Evolutionary conservation across 35 echinoderm and acorn worm species (phyloP), one percentile per base, ranked within the genome.

Genomic region (Diadema setosum): DNA sequence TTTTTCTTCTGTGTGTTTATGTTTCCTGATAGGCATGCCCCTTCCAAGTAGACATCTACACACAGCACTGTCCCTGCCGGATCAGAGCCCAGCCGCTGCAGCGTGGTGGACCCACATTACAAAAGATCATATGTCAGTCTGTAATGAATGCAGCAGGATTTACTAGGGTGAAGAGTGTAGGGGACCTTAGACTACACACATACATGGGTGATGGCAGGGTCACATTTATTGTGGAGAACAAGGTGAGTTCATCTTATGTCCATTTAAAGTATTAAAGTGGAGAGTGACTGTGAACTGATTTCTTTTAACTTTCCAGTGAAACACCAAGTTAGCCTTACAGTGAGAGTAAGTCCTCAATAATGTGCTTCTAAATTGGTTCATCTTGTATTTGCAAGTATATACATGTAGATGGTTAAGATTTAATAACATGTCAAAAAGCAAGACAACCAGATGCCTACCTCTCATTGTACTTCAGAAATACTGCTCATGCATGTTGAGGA

Each of bases 41-140:
- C 0, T 97, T 91, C 41, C 61, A 81, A 43, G 48, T 94, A 0
- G 89, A 98, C 55, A 84, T 87, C 24, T 94, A 85, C 83, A 90
- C 96, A 33, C 92, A 98, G 46, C 91, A 91, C 24, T 91, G 88
- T 45, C 81, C 87, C 15, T 85, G 65, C 12, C 78, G 83, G 35
- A 42, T 99, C 81, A 91, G 86, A 65, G 82, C 90, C 2, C 82
- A 91, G 17, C 92, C 93, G 45, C 86, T 92, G 4, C 96, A 99
- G 87, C 65, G 48, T 7, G 92, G 93, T 30, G 96, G 96, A 17
- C 46, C 81, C 29, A 45, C 96, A 39, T 61, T 99, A 25, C 84
- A 95, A 35, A 58, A 89, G 56, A 93, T 93, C 5, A 33, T 94
- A 2, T 90, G 86, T 87, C 85, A 74, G 21, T 91, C 93, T 12